Base-by-base conservation (phyloP, 2,888 invertebrate genomes). In the Dasysyrphus tricinctus region DNA sequence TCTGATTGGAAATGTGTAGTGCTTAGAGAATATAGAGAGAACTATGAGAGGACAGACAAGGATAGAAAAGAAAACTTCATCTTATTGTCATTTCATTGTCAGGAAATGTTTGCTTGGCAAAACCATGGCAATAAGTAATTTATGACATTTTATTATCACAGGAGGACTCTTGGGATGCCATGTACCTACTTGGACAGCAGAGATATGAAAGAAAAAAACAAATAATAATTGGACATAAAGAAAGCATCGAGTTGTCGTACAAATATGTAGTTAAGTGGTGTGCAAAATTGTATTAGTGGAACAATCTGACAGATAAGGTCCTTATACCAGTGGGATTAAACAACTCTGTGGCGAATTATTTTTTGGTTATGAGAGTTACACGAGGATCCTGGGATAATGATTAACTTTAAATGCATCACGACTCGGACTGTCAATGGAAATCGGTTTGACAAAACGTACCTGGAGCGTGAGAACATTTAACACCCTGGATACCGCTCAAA, bases 91-190 rank as follows among this genome's bases (percentile, higher is more conserved):
- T 44, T 69, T 61, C 63, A 69, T 65, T 72, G 63, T 56, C 56
- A 34, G 51, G 14, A 12, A 37, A 44, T 73, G 78, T 70, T 57
- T 69, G 72, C 54, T 65, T 61, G 57, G 29, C 44, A 65, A 75
- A 79, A 79, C 63, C 74, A 83, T 54, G 32, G 73, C 81, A 69
- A 74, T 80, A 80, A 77, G 77, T 85, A 77, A 73, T 77, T 85
- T 80, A 85, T 85, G 73, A 74, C 56, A 74, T 65, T 65, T 80
- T 63, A 57, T 85, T 56, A 61, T 69, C 32, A n/a, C n/a, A 24
- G 24, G 24, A 24, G 63, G 7, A 65, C 19, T 49, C n/a, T 14
- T 63, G 63, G 34, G 19, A 37, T 5, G n/a, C 5, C n/a, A 5
- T 44, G n/a, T 24, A 24, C n/a, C n/a, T n/a, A n/a, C 24, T 24